Evolutionary conservation across 2,888 invertebrate genomes (phyloP), one percentile per base, ranked within the genome.

Genomic region (Morpho deidamia): DNA sequence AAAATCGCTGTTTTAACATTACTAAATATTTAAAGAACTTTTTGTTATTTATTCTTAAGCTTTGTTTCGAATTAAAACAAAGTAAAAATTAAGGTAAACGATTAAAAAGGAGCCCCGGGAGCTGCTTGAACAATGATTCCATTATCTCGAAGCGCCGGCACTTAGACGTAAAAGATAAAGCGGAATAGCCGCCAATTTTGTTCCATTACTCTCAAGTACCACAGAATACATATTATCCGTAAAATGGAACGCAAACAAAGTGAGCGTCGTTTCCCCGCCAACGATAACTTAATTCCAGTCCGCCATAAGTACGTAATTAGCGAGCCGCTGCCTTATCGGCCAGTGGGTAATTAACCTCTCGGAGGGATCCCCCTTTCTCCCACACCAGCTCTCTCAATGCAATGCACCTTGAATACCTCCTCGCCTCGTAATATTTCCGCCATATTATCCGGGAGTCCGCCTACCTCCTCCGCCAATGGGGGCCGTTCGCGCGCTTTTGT

Each of bases 271-370:
- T 84, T 81, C 77, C 81, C 81, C 78, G 81, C 81, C 83, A 79
- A 81, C 88, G 86, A 89, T 89, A 89, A 89, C 87, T 86, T 89
- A 89, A 88, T 89, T 88, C 87, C 87, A 81, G 87, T 81, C 86
- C 81, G 84, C 88, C 86, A 85, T 89, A 89, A 89, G 89, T 89
- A 87, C 84, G 86, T 89, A 88, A 88, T 89, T 89, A 89, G 89
- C 88, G 86, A 78, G 84, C 88, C 87, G 79, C 82, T 89, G 87
- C 87, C 89, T 89, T 88, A 89, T 89, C 88, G 84, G 85, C 86
- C 79, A 81, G 83, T 72, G 84, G 86, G 88, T 88, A 88, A 89
- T 89, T 89, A 89, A 89, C 89, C 89, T 88, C 80, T 79, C 74
- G 61, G 74, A 76, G 78, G 78, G 72, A 64, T 63, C 64, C 63